Conservation (phyloP, 2,113 vertebrate species). For the Phaethon lepturus region DNA sequence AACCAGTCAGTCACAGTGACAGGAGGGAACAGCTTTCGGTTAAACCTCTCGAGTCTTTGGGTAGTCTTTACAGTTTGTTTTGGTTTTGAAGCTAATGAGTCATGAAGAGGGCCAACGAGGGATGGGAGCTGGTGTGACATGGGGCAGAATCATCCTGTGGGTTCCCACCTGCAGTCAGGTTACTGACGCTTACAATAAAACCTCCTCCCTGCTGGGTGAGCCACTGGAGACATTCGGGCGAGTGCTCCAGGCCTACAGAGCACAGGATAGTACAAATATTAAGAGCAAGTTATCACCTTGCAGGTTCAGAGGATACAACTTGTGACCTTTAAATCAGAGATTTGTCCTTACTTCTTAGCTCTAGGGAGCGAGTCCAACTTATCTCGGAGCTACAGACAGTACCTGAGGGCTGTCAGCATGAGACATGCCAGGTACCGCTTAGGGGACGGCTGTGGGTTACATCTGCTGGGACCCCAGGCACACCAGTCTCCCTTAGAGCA, state of each 20-base stretch:
- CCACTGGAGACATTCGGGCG: neutral
- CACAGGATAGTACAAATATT: accelerated
- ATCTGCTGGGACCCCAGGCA: neutral
- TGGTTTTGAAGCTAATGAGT: neutral
- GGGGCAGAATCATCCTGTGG: accelerated
- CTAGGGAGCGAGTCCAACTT: neutral
- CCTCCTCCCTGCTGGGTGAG: neutral
- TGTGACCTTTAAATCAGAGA: neutral
- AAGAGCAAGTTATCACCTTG: neutral
- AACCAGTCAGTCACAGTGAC: neutral
- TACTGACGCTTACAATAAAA: neutral
- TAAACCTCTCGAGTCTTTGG: neutral
- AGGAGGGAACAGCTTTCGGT: neutral
- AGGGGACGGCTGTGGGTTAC: neutral
- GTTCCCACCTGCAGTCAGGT: neutral
- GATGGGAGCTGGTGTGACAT: neutral
- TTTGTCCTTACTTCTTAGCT: neutral
- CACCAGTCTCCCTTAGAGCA: neutral
- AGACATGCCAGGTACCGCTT: neutral
- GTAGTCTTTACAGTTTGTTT: neutral
- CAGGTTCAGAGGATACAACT: neutral
- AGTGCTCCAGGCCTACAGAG: neutral
- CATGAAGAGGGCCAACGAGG: neutral
- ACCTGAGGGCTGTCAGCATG: neutral
- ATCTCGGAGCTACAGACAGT: neutral